These are phyloP conservation scores for Ahaetulla prasina DNA, from an alignment of 2,113 vertebrate genomes.

Conservation along the genomic window DNA sequence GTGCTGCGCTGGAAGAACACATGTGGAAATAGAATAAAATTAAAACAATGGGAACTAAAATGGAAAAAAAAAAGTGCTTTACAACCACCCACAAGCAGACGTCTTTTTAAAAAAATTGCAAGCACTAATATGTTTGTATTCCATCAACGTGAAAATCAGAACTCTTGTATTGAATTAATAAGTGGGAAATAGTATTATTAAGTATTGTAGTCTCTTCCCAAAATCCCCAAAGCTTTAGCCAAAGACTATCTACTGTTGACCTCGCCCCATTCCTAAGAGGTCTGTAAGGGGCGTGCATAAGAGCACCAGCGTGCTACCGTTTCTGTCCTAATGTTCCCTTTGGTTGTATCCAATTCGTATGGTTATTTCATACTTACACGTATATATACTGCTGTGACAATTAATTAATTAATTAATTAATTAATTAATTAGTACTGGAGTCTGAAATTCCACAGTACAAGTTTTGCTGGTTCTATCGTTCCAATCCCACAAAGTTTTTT, in stretches of 20 bases:
- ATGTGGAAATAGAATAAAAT: constrained; percentile 63
- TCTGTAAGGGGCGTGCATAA: too few relatives aligned
- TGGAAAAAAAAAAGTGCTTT: constrained; percentile 21
- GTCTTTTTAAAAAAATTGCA: constrained; percentile 34
- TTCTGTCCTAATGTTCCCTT: too few relatives aligned
- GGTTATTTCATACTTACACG: too few relatives aligned
- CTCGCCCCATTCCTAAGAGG: too few relatives aligned
- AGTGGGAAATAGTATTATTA: neutral
- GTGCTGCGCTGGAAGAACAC: constrained; percentile 53
- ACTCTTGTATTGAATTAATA: constrained; percentile 3
- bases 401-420: too few relatives aligned
- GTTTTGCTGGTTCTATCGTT: neutral
- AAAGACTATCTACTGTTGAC: too few relatives aligned
- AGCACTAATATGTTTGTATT: constrained; percentile 54
- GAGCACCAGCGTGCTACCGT: too few relatives aligned
- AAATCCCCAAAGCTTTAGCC: too few relatives aligned
- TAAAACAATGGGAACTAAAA: constrained; percentile 59
- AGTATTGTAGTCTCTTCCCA: too few relatives aligned
- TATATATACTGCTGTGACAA: too few relatives aligned
- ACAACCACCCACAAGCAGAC: constrained; percentile 51
- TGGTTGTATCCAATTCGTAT: too few relatives aligned
- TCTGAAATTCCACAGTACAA: neutral
- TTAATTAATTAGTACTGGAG: too few relatives aligned
- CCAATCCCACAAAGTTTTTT: neutral
- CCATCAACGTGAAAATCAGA: constrained; percentile 28